phyloP scores from a whole-genome alignment of 2,113 vertebrate species.

The Carlito syrichta region DNA sequence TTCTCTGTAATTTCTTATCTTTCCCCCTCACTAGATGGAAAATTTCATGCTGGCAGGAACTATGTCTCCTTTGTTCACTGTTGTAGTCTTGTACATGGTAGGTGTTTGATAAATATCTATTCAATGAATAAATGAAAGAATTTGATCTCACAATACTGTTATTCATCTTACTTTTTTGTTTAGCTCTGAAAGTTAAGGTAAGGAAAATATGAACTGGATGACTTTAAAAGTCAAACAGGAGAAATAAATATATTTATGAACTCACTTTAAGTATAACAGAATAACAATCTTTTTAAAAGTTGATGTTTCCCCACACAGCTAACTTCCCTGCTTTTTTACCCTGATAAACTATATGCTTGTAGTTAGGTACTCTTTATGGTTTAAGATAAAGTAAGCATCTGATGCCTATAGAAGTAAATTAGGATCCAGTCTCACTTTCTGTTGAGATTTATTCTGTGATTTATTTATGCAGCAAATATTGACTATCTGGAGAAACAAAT shows the following conservation, averaged over 20 bases:
- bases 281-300: not conserved
- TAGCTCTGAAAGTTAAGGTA: not conserved
- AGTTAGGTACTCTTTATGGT: not conserved
- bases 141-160: not conserved
- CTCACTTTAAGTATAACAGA: not conserved
- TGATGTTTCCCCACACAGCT: not conserved
- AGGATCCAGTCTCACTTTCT: not conserved
- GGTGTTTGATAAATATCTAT: not conserved
- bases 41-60: not conserved
- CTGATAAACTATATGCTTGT: not conserved
- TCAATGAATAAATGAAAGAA: not conserved
- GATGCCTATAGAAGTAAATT: not conserved
- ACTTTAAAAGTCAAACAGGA: conserved; percentile 5
- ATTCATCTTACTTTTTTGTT: conserved; percentile 13
- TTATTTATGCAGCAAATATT: not conserved
- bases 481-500: not conserved
- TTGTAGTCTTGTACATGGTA: not conserved
- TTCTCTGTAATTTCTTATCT: not conserved
- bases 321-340: not conserved
- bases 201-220: not conserved
- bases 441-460: not conserved
- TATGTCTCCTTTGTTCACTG: not conserved
- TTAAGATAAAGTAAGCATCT: not conserved
- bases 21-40: not conserved
- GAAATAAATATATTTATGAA: not conserved